Base-by-base conservation (phyloP, 2,888 invertebrate species). In the Argyra leucocephala region DNA sequence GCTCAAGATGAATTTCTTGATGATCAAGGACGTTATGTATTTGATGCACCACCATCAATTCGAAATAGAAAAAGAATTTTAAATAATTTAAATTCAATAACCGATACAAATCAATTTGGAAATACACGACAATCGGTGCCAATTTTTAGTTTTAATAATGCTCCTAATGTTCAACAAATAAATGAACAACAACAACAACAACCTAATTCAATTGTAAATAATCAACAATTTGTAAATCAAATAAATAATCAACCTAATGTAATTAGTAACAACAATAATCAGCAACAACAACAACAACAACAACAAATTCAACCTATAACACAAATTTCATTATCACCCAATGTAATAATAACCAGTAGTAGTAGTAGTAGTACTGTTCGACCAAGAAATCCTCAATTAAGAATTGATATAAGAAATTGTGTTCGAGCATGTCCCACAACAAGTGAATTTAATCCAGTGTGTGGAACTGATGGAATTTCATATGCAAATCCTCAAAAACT, bases 371-470 rank as follows among this genome's bases (percentile, higher is more conserved):
- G n/a, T n/a, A n/a, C n/a, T n/a, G n/a, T n/a, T n/a, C 18, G 18
- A 2, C 48, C 48, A 6, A 9, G 15, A 48, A 48, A 48, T 48
- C 15, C 48, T 48, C 48, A 48, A n/a, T 48, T 48, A 48, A 15
- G 48, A 48, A n/a, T n/a, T 48, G 15, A 48, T n/a, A 9, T 48
- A 1, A 15, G n/a, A 48, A 48, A 48, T 48, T 48, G 48, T n/a
- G 15, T 48, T 18, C 48, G 15, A 15, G 26, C 58, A 24, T 70
- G 70, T 64, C 65, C 26, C 10, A 67, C 69, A n/a, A 69, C 69
- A 22, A 62, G 22, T 12, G 67, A 70, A 66, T 70, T 69, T 64
- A 70, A 69, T 69, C 70, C 70, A 18, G 68, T 69, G 10, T 70
- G 70, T 63, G 70, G 70, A 18, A 65, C 22, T 22, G 69, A 70